Base-by-base conservation (phyloP, 2,113 vertebrate species). In the Otus sunia region DNA sequence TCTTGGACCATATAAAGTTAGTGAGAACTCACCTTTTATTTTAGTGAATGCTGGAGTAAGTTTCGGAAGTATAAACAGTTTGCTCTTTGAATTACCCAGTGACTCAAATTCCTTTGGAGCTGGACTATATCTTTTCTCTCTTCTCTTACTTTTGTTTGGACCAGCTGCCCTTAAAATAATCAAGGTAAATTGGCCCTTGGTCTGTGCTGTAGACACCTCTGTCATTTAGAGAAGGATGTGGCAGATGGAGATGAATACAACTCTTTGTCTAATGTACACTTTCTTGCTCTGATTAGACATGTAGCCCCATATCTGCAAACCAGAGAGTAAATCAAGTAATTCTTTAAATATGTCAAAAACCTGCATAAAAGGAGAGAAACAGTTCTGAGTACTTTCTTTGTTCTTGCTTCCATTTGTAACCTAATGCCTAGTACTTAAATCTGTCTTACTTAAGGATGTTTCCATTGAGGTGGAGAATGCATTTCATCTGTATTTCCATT, bases 381-480 rank as follows among this genome's bases (percentile, higher is more conserved):
- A 22, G 55, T 60, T 85, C 76, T 59, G 63, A 83, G 59, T 75
- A 26, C 60, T 90, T 91, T 26, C 13, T 2, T 95, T 88, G 79
- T 93, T 94, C 91, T 41, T 79, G 26, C 39, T 83, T 83, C 91
- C 76, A 86, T 94, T 97, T 96, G 79, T 73, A 87, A 72, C 85
- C 69, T 89, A 94, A 88, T 58, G 73, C 59, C 37, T 95, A 10
- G 45, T 77, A 90, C 82, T 96, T 95, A 94, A 91, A 91, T 95
- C 60, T 90, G 6, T 95, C 88, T 83, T 94, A 95, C 94, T 95
- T 97, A 97, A 93, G 67, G 88, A 71, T 83, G 55, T 77, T 95
- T 94, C 94, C 71, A 88, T n/a, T 94, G 94, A 91, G 73, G 71
- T 87, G 79, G 74, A 94, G 71, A 94, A 95, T 88, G 62, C 59